Base-by-base conservation (phyloP, 1,140 invertebrate genomes). In the Colletes gigas region DNA sequence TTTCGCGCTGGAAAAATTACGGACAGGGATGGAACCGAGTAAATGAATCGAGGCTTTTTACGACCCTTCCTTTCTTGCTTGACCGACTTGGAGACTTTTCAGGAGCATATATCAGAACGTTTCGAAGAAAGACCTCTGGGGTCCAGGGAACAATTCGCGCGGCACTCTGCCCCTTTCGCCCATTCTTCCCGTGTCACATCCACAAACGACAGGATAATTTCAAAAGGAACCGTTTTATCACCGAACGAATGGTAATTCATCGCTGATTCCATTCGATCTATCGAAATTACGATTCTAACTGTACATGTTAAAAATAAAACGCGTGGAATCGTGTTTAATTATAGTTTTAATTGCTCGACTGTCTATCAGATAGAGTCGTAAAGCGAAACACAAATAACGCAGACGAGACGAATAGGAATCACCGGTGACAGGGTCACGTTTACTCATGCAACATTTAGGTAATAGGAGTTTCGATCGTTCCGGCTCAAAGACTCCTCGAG, bases 21-120 rank as follows among this genome's bases (percentile, higher is more conserved):
- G 74, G 65, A 47, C 63, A 19, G 44, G 62, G 72, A 74, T 54
- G 72, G 72, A 65, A 70, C 57, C 44, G 73, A 74, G 68, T 57
- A 83, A 83, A 83, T 70, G 82, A 84, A 84, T 75, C 68, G 57
- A 66, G 74, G 47, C 75, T 83, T 83, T 70, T 84, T 83, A 74
- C 78, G 82, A 39, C 69, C 57, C 72, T 44, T 60, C 59, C 54
- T 71, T 74, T 83, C 82, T 66, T 44, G 39, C 81, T 44, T 84
- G 82, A 78, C 73, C 54, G 73, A 76, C 74, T 76, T 76, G 52
- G 74, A 47, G 74, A 68, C 74, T 76, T 57, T 76, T 76, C 74
- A 44, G 63, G 39, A 68, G 74, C 74, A 76, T 59, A 68, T 68
- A 76, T 76, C 73, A 75, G 73, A 55, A 47, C 65, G 65, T 76